A percentile compares a stretch with the other conserved stretches of the same genome.
phyloP scores from a whole-genome alignment of 2,888 invertebrate species.

The Elegia similella region DNA sequence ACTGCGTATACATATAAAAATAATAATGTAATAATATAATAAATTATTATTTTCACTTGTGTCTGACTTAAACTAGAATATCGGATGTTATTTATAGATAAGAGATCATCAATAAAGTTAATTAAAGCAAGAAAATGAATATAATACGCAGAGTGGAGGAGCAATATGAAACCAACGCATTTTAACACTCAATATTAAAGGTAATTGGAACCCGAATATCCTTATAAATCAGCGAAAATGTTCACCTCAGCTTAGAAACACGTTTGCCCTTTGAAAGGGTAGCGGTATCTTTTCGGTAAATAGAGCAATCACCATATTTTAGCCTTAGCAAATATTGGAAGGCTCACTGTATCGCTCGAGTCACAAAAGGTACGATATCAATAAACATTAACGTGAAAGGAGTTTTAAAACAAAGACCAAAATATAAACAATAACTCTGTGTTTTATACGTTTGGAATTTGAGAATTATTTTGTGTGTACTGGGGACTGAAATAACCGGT shows the following conservation, averaged over 20 bases:
- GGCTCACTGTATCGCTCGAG: slow-evolving; percentile 1
- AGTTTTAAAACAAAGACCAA: slow-evolving; percentile 20
- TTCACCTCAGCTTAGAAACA: slow-evolving; percentile 4
- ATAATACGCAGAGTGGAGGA: background rate
- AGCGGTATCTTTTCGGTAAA: slow-evolving; percentile 30
- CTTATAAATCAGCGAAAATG: slow-evolving; percentile 15
- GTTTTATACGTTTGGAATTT: background rate
- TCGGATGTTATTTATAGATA: no score
- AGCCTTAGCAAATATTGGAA: slow-evolving; percentile 23
- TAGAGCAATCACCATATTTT: slow-evolving; percentile 46
- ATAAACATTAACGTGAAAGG: slow-evolving; percentile 19
- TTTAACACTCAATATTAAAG: slow-evolving; percentile 1
- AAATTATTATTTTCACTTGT: no score
- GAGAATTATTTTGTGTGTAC: no score
- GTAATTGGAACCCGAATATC: background rate
- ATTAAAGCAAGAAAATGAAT: background rate
- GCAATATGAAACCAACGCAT: slow-evolving; percentile 1
- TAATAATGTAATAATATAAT: no score
- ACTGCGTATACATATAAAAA: no score
- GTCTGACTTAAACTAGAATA: no score
- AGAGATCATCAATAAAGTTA: background rate
- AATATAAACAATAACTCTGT: background rate
- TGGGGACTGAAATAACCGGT: no score
- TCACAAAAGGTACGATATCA: slow-evolving; percentile 12
- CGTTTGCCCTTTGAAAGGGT: slow-evolving; percentile 24